Conservation (phyloP, 2,113 vertebrate genomes). For the Hypomesus transpacificus region DNA sequence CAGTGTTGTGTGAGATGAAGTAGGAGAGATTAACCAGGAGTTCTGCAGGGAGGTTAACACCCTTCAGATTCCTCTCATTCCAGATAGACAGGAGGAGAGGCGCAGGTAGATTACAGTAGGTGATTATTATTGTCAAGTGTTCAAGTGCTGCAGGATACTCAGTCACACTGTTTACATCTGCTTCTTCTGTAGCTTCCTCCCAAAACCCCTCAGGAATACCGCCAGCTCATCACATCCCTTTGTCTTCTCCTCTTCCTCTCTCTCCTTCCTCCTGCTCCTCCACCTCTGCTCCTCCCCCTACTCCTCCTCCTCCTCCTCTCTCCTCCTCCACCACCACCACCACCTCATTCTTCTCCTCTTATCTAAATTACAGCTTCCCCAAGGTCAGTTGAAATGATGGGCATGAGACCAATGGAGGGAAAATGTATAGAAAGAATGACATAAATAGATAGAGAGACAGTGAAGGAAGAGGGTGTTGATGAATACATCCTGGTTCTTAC, state of each 20-base stretch:
- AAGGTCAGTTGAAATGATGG: conserved; percentile 40
- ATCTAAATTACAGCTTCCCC: conserved; percentile 16
- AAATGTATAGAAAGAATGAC: not conserved
- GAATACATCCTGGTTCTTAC: not conserved
- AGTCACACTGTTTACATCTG: no score
- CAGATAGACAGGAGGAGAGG: no score
- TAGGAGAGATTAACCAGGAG: no score
- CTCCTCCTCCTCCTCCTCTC: conserved; percentile 7
- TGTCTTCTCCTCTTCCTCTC: not conserved
- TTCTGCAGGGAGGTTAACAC: no score
- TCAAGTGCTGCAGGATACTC: no score
- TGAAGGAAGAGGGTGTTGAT: not conserved
- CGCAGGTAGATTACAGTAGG: no score
- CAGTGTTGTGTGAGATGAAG: no score
- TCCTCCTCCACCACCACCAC: not conserved
- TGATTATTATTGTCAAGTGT: no score
- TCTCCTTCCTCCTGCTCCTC: not conserved
- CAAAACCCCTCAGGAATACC: not conserved
- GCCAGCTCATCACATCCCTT: not conserved
- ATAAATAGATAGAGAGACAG: not conserved
- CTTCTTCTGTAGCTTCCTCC: no score
- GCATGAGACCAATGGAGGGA: not conserved
- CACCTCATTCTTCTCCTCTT: not conserved
- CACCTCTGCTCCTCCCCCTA: not conserved
- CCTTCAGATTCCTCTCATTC: no score